These are phyloP conservation scores for Lophius piscatorius DNA, from an alignment of 2,113 vertebrate species.

Conservation along the genomic window DNA sequence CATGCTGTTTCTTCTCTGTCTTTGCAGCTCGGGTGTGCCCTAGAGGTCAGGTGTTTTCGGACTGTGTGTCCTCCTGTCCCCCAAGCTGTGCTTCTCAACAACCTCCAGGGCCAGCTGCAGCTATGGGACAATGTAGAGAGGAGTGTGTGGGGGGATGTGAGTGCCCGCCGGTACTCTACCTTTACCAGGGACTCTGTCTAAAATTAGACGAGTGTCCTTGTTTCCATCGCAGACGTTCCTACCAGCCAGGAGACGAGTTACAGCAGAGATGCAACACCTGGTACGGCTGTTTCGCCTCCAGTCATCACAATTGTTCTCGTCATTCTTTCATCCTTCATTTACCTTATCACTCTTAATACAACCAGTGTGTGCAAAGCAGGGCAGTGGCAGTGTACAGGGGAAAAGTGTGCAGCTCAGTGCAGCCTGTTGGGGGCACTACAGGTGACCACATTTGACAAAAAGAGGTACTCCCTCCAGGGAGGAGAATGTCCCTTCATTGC, in stretches of 20 bases:
- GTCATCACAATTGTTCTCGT: background rate
- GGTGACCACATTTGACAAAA: slow-evolving; percentile 87
- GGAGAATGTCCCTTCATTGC: slow-evolving; percentile 79
- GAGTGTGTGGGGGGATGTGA: slow-evolving; percentile 90
- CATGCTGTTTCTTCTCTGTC: background rate
- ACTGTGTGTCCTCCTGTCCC: slow-evolving; percentile 88
- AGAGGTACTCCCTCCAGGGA: slow-evolving; percentile 81
- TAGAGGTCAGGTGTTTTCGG: slow-evolving; percentile 82
- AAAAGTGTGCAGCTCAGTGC: slow-evolving; percentile 85
- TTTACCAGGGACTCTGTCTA: slow-evolving; percentile 79
- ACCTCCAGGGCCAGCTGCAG: slow-evolving; percentile 16
- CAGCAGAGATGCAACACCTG: slow-evolving; percentile 88
- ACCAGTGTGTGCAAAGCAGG: slow-evolving; percentile 84
- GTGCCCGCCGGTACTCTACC: slow-evolving; percentile 81
- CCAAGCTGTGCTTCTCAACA: slow-evolving; percentile 79
- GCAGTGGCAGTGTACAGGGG: slow-evolving; percentile 84
- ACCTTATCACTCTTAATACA: background rate
- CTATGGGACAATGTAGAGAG: slow-evolving; percentile 74
- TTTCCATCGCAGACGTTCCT: slow-evolving; percentile 81
- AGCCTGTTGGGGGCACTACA: slow-evolving; percentile 82
- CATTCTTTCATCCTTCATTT: no score
- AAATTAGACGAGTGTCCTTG: slow-evolving; percentile 83
- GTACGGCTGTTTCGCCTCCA: slow-evolving; percentile 61
- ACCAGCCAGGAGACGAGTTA: slow-evolving; percentile 79
- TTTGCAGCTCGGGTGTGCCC: slow-evolving; percentile 81